phyloP scores from a whole-genome alignment of 2,888 invertebrate species.

The Pandemis heparana region DNA sequence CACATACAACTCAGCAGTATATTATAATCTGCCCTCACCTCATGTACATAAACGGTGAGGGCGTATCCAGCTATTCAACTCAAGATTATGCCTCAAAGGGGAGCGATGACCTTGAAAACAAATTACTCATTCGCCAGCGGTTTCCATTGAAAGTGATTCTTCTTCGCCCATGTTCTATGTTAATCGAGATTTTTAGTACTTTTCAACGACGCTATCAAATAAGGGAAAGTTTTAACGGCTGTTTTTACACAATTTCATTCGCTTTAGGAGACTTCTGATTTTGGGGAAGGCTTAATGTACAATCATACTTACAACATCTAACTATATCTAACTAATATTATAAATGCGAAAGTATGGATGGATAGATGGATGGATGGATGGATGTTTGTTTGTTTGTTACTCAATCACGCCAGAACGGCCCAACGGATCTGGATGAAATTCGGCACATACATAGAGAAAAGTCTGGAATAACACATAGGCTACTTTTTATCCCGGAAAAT shows the following conservation, averaged over 20 bases:
- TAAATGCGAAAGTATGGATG: too few species aligned
- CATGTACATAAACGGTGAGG: not conserved
- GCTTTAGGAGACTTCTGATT: constrained; percentile 15
- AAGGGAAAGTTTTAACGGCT: constrained; percentile 16
- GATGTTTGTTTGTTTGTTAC: too few species aligned
- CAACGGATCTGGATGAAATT: too few species aligned
- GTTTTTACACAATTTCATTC: constrained; percentile 18
- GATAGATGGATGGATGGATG: too few species aligned
- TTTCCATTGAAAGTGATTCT: constrained; percentile 22
- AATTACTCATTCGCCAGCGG: constrained; percentile 11
- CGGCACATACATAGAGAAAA: too few species aligned
- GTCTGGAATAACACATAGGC: too few species aligned
- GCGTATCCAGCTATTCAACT: constrained; percentile 21
- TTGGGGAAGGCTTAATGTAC: not conserved
- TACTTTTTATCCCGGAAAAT: too few species aligned
- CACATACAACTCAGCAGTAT: constrained; percentile 2
- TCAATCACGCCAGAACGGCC: too few species aligned
- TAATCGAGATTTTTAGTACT: constrained; percentile 33
- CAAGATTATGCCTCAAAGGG: constrained; percentile 20
- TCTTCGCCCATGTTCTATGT: constrained; percentile 35
- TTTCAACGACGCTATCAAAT: constrained; percentile 27
- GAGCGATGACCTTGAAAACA: constrained; percentile 34
- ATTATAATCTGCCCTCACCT: not conserved
- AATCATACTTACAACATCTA: not conserved
- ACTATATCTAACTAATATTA: too few species aligned